Percentiles rank a stretch among this genome's conserved stretches.
Evolutionary conservation across 2,113 vertebrate species (phyloP).

Genomic region (Genyomyrus donnyi): DNA sequence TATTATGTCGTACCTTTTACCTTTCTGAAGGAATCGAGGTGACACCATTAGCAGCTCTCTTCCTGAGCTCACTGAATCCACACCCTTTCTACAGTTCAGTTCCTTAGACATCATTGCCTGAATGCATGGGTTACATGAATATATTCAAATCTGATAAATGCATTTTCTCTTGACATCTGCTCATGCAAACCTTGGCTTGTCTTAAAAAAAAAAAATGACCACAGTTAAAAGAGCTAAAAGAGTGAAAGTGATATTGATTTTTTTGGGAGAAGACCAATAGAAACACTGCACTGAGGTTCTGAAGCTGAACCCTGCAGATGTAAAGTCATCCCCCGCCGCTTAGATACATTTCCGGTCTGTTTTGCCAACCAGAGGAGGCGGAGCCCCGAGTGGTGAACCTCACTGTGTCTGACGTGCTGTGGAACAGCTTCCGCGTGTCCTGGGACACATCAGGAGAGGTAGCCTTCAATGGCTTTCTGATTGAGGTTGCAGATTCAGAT

Average conservation of each 20-base stretch:
- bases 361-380: constrained; percentile 61
- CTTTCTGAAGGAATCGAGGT: not conserved
- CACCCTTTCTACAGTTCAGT: not conserved
- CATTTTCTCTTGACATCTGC: not conserved
- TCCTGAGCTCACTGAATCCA: not conserved
- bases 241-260: not conserved
- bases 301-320: not conserved
- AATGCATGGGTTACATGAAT: not conserved
- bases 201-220: not conserved
- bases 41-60: not conserved
- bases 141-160: not conserved
- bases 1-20: not conserved
- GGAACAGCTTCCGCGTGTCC: constrained; percentile 80
- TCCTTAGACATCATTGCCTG: not conserved
- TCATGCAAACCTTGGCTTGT: not conserved
- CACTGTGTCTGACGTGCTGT: constrained; percentile 65
- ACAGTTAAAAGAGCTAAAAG: not conserved
- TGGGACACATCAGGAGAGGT: constrained; percentile 67
- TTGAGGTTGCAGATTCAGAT: constrained; percentile 78
- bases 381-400: constrained; percentile 64
- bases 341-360: constrained; percentile 53
- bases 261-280: not conserved
- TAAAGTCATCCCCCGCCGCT: constrained; percentile 9
- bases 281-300: not conserved
- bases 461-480: constrained; percentile 74